Evolutionary conservation across 2,888 invertebrate species (phyloP).

Genomic region (Eilema sororculum): DNA sequence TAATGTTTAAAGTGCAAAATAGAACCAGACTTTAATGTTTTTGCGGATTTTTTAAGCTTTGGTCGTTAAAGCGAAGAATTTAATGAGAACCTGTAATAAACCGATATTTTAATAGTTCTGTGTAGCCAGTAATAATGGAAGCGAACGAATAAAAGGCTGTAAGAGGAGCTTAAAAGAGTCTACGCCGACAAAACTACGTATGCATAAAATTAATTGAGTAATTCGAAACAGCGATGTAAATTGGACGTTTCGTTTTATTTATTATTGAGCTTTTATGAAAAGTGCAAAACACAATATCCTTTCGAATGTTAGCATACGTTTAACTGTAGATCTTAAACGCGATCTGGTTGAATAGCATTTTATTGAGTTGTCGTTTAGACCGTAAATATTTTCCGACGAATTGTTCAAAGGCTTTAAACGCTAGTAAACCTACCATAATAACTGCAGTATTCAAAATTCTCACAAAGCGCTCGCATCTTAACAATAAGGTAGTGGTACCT

Average conservation of each 20-base stretch:
- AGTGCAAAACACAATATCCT: constrained; percentile 16
- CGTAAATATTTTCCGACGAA: constrained; percentile 27
- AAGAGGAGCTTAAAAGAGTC: constrained; percentile 22
- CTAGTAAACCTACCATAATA: constrained; percentile 18
- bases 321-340: constrained; percentile 17
- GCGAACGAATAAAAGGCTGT: constrained; percentile 33
- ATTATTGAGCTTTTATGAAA: constrained; percentile 20
- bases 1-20: constrained; percentile 20
- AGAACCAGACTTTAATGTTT: not conserved
- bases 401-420: constrained; percentile 18
- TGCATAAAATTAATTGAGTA: constrained; percentile 25
- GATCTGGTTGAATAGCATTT: constrained; percentile 3
- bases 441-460: constrained; percentile 40
- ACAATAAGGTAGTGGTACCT: constrained; percentile 44
- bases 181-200: constrained; percentile 11
- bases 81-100: constrained; percentile 66
- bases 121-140: constrained; percentile 42
- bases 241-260: constrained; percentile 9
- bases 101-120: constrained; percentile 60
- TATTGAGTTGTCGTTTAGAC: constrained; percentile 23
- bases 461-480: constrained; percentile 35
- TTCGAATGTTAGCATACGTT: constrained; percentile 16
- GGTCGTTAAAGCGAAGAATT: constrained; percentile 63
- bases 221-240: constrained; percentile 19
- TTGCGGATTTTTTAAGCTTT: constrained; percentile 14